A percentile compares a stretch with the other conserved stretches of the same genome.
Conservation (phyloP, 1,140 invertebrate genomes). For the Medauroidea extradentata region DNA sequence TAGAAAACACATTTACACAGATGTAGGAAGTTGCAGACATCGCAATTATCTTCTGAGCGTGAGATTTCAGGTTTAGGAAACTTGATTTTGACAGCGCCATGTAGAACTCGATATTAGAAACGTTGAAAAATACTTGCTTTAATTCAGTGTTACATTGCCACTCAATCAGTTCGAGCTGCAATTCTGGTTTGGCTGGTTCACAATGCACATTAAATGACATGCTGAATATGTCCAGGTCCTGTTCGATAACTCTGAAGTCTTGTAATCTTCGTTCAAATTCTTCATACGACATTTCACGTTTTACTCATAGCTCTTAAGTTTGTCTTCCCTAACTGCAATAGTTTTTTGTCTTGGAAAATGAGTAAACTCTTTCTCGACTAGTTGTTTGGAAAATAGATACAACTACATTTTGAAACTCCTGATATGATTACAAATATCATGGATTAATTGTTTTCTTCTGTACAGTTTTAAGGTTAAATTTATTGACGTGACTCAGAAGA, state of each 20-base stretch:
- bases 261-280: constrained; percentile 6
- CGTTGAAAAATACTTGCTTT: neutral
- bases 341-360: neutral
- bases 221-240: neutral
- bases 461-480: no score
- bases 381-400: neutral
- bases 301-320: no score
- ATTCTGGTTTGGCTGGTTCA: constrained; percentile 5
- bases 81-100: constrained; percentile 1
- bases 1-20: constrained; percentile 2
- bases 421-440: neutral
- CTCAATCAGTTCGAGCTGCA: constrained; percentile 3
- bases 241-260: neutral
- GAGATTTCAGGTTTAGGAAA: constrained; percentile 1
- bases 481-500: no score
- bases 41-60: no score
- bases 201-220: constrained; percentile 1
- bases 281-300: neutral
- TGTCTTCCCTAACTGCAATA: neutral
- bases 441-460: no score
- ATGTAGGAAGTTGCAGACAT: neutral
- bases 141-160: neutral
- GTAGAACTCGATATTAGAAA: neutral
- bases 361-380: neutral
- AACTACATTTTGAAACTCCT: constrained; percentile 1